Conservation (phyloP, 2,888 invertebrate genomes). For the Thymelicus acteon region DNA sequence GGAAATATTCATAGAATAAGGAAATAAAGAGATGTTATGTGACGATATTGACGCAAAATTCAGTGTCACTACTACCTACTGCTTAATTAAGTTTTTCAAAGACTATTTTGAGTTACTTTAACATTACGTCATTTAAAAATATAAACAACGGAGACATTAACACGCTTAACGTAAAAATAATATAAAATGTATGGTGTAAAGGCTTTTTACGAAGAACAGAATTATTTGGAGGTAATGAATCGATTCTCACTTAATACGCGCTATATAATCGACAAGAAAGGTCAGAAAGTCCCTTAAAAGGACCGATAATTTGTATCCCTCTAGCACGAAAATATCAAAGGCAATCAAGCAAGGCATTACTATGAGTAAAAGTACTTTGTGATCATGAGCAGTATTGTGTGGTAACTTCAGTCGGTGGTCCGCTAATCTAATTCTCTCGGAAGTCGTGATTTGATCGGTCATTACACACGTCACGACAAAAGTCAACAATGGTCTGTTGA, state of each 20-base stretch:
- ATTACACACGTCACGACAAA: conserved; percentile 29
- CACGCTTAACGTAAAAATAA: no score
- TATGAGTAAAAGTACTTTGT: conserved; percentile 2
- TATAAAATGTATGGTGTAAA: no score
- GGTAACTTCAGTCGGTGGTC: conserved; percentile 43
- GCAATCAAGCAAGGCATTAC: conserved; percentile 17
- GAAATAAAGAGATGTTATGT: not conserved
- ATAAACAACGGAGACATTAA: no score
- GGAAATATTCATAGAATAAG: not conserved
- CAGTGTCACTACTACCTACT: not conserved
- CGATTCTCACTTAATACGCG: no score
- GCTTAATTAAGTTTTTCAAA: no score
- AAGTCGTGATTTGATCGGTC: conserved; percentile 35
- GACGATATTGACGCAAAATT: not conserved
- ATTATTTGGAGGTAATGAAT: no score
- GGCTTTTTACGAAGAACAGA: no score
- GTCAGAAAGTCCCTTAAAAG: no score
- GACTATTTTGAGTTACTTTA: no score
- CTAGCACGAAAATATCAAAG: not conserved
- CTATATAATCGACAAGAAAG: no score
- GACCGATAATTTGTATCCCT: no score
- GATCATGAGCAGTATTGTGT: conserved; percentile 34
- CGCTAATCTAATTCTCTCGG: conserved; percentile 27
- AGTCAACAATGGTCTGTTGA: conserved; percentile 34
- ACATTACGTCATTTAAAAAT: no score